phyloP scores from a whole-genome alignment of 1,140 invertebrate species.

The Atopsyche davidsoni region DNA sequence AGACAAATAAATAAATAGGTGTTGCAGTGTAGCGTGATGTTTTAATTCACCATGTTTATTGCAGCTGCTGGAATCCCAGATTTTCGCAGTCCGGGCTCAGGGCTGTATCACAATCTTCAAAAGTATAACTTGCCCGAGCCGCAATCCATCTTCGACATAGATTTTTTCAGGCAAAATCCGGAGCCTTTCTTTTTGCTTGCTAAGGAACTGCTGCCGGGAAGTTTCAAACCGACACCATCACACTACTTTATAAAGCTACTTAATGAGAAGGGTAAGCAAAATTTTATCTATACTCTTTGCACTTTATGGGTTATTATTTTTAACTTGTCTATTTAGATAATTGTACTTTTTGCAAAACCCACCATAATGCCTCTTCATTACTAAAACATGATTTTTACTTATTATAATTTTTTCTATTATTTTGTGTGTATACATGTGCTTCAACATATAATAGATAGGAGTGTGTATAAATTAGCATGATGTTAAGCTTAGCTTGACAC shows the following conservation, averaged over 20 bases:
- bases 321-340: neutral
- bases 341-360: neutral
- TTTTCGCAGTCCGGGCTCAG: constrained; percentile 84
- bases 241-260: constrained; percentile 82
- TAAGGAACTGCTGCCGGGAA: constrained; percentile 78
- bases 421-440: too few species aligned
- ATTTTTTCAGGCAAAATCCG: constrained; percentile 74
- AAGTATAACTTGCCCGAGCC: constrained; percentile 91
- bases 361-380: neutral
- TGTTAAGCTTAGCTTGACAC: too few species aligned
- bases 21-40: constrained; percentile 4
- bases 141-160: constrained; percentile 92
- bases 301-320: too few species aligned
- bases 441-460: too few species aligned
- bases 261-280: constrained; percentile 62
- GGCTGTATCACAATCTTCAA: constrained; percentile 86
- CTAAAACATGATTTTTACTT: too few species aligned
- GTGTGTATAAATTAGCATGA: too few species aligned
- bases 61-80: constrained; percentile 92
- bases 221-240: constrained; percentile 72
- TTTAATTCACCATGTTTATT: constrained; percentile 33
- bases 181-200: constrained; percentile 82
- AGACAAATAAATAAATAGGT: neutral
- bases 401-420: too few species aligned
- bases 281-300: too few species aligned